These are phyloP conservation scores for Trichosurus vulpecula DNA, from an alignment of 2,797 vertebrate species.

Conservation along the genomic window DNA sequence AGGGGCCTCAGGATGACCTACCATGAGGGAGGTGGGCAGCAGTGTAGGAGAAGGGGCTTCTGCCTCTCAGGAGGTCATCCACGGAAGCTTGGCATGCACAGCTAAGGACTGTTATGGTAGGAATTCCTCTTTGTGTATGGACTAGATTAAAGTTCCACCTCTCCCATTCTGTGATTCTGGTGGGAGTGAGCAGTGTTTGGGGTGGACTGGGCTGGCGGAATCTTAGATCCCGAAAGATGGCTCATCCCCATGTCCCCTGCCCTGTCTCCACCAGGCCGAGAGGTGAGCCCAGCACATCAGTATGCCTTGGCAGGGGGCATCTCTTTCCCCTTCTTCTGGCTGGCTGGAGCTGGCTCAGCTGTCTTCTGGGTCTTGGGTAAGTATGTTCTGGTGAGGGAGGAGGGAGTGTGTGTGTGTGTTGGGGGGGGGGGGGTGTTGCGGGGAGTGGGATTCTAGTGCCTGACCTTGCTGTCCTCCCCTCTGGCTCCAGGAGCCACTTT, in stretches of 20 bases:
- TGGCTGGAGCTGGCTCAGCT: slow-evolving; percentile 92
- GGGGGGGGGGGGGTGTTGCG: background rate
- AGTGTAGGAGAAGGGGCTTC: too few species aligned
- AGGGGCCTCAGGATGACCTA: too few species aligned
- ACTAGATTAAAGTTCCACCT: too few species aligned
- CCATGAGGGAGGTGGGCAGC: too few species aligned
- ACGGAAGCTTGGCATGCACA: too few species aligned
- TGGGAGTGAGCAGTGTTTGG: background rate
- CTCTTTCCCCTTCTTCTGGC: slow-evolving; percentile 94
- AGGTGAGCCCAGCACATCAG: slow-evolving; percentile 91
- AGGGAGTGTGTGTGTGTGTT: background rate
- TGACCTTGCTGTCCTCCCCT: background rate
- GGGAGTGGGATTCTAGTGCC: background rate
- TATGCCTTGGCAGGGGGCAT: slow-evolving; percentile 89
- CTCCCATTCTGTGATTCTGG: background rate
- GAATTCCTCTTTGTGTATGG: too few species aligned
- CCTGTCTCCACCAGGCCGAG: slow-evolving; percentile 85
- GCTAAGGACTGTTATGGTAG: too few species aligned
- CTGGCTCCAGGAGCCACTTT: slow-evolving; percentile 89
- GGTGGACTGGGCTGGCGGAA: background rate
- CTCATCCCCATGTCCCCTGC: background rate
- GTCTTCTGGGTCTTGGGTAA: slow-evolving; percentile 96
- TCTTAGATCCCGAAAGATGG: background rate
- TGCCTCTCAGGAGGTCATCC: too few species aligned
- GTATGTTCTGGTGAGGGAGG: slow-evolving; percentile 28